These are phyloP conservation scores for Aromia moschata DNA, from an alignment of 2,888 invertebrate genomes.

Conservation along the genomic window DNA sequence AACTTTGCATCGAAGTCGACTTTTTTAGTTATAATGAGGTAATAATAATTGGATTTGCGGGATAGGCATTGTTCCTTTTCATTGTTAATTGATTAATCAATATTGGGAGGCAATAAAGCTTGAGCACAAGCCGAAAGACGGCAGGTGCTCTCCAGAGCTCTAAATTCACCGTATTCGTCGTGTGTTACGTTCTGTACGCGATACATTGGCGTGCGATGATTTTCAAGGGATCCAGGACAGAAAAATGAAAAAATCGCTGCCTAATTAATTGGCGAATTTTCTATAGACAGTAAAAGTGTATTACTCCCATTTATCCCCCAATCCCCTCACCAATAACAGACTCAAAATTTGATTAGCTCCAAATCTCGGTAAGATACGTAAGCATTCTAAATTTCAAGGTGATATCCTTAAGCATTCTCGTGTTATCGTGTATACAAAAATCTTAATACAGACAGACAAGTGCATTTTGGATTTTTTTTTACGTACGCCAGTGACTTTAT, in stretches of 20 bases:
- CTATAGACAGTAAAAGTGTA: neutral
- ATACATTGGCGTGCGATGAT: slow-evolving; percentile 7
- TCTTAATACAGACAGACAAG: too few species aligned
- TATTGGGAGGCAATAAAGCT: slow-evolving; percentile 26
- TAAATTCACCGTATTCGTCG: slow-evolving; percentile 5
- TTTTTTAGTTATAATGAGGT: slow-evolving; percentile 16
- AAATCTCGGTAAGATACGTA: too few species aligned
- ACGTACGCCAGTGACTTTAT: slow-evolving; percentile 7
- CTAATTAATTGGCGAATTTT: neutral
- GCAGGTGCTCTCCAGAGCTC: slow-evolving; percentile 26
- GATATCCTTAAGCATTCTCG: too few species aligned
- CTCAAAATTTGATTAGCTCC: too few species aligned
- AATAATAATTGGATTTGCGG: neutral
- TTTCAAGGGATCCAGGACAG: neutral
- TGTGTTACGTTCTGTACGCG: slow-evolving; percentile 1
- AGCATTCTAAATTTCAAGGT: too few species aligned
- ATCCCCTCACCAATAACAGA: too few species aligned
- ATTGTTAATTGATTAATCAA: slow-evolving; percentile 32
- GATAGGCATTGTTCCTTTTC: slow-evolving; percentile 22
- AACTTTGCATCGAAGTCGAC: neutral
- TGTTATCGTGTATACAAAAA: too few species aligned
- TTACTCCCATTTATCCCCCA: neutral
- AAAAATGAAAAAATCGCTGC: neutral
- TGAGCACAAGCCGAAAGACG: slow-evolving; percentile 22
- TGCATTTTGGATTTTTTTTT: too few species aligned